Conservation (phyloP, 1,140 invertebrate genomes). For the Drosophila lacertosa region DNA sequence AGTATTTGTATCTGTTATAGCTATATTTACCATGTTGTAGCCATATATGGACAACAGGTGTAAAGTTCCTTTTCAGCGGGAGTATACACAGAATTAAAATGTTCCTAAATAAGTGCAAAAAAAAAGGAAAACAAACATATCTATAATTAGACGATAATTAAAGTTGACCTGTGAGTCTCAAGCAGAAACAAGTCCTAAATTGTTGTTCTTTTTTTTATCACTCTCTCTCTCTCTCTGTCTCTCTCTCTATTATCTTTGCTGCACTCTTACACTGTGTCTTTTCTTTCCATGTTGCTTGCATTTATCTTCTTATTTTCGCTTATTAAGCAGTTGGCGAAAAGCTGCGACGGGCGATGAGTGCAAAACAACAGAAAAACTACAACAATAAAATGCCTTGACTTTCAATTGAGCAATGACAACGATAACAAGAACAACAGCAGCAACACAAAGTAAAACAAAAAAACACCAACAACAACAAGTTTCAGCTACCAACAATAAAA, state of each 20-base stretch:
- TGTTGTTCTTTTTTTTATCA: too few relatives aligned
- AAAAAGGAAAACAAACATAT: too few relatives aligned
- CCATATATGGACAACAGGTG: too few relatives aligned
- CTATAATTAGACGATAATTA: too few relatives aligned
- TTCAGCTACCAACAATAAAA: constrained; percentile 69
- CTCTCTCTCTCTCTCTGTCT: not conserved
- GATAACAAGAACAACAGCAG: constrained; percentile 30
- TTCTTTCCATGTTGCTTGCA: constrained; percentile 41
- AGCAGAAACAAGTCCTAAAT: too few relatives aligned
- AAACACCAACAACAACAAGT: constrained; percentile 43
- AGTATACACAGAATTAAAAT: too few relatives aligned
- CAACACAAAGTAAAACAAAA: constrained; percentile 21
- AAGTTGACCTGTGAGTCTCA: too few relatives aligned
- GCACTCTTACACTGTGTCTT: not conserved
- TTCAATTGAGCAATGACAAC: constrained; percentile 71
- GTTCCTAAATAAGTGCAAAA: too few relatives aligned
- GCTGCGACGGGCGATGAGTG: constrained; percentile 67
- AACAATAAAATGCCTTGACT: constrained; percentile 71
- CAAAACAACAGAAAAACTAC: constrained; percentile 49
- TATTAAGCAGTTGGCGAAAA: constrained; percentile 68
- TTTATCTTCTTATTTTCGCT: constrained; percentile 78
- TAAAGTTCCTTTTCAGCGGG: too few relatives aligned
- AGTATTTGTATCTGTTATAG: too few relatives aligned
- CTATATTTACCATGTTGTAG: too few relatives aligned
- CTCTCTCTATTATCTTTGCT: too few relatives aligned